Base-by-base conservation (phyloP, 2,797 vertebrate species). In the Serranus cabrilla region DNA sequence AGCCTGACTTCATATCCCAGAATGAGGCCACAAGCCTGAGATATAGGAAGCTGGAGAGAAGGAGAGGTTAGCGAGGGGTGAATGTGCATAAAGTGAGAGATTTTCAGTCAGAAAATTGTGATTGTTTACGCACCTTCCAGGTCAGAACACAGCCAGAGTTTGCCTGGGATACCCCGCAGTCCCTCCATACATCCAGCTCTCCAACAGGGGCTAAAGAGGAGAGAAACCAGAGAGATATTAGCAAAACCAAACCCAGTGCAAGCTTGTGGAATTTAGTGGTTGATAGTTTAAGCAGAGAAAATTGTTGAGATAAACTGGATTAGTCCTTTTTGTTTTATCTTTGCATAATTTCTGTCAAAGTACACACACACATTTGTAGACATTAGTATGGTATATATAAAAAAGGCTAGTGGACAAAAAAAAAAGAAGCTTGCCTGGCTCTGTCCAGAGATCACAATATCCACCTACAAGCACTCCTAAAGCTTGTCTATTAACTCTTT, bases 121-220 rank as follows among this genome's bases (percentile, higher is more conserved):
- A 21, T 17, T 43, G 5, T 66, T 58, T 49, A 11, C 61, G 2
- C 80, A 95, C 95, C 92, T 94, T 96, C 95, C 94, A 95, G 6
- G 68, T 86, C 25, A 95, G 23, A 63, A 74, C 65, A 77, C 95
- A 96, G n/a, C 82, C 70, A 9, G 17, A 31, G 12, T 21, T 81
- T n/a, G 42, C 13, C 7, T 72, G 58, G 31, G 46, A 60, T 20
- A 57, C 42, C 11, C 75, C 82, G 66, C 95, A 95, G 70, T 94
- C 93, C 58, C 25, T 83, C 95, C 95, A 96, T 51, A 95, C 45
- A 73, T 95, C 90, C 62, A 95, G 73, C 39, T 85, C 25, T 72
- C 93, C 94, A 23, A 83, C 59, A 16, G 94, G 95, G 11, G 74
- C 95, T 96, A 67, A n/a, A 47, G 3, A 21, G 51, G 13, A 65